Base-by-base conservation (phyloP, 1,140 invertebrate species). In the Zaprionus kolodkinae region DNA sequence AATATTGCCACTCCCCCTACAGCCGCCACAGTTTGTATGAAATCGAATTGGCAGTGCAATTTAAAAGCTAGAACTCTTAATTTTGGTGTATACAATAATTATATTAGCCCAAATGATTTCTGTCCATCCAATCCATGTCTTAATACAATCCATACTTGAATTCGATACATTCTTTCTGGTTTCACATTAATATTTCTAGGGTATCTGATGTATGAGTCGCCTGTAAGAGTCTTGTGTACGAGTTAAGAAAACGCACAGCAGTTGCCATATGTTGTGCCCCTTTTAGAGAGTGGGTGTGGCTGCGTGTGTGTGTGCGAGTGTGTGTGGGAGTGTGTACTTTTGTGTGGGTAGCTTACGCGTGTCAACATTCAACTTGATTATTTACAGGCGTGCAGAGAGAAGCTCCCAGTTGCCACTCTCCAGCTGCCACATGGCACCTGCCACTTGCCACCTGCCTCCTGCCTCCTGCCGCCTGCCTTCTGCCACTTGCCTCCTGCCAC, bases 291-390 rank as follows among this genome's bases (percentile, higher is more conserved):
- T 62, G 40, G 15, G 40, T 9, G 52, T 30, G 40, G 9, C 52
- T 62, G 11, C 7, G 21, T 48, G 10, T 62, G 27, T 43, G 25
- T 30, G 27, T 15, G 33, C 7, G 52, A 2, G 21, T 25, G 17
- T 27, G 6, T 33, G 21, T 27, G 15, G 1, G 15, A 2, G 21
- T 33, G 13, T 25, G 17, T 36, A 21, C 11, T 60, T 45, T 33
- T 72, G 62, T 67, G 60, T 57, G 50, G 55, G 61, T 75, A 54
- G 65, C 62, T 79, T 70, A 73, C 56, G 66, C 61, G 43, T 75
- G 66, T 80, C 75, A 73, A 74, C 70, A 74, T 78, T 55, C 62
- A 65, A 62, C 50, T 77, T 79, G 78, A 79, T 77, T 77, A 77
- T 77, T 79, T 79, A 67, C 63, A 55, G 61, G 59, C 54, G 52